Evolutionary conservation across 2,797 vertebrate genomes (phyloP).

Genomic region (Fringilla coelebs): DNA sequence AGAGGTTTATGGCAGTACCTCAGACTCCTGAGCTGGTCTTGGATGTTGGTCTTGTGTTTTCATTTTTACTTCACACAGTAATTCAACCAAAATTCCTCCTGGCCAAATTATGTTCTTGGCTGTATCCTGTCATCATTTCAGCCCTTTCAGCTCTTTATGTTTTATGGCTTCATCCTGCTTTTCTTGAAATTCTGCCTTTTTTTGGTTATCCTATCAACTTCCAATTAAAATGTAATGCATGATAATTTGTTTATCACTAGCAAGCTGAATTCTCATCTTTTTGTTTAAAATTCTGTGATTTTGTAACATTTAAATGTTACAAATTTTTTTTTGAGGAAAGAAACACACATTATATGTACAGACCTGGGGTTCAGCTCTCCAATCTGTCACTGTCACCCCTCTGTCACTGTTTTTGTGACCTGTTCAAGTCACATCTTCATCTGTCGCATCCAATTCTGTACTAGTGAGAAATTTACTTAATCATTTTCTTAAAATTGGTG

Average conservation of each 20-base stretch:
- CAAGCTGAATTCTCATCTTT: not conserved
- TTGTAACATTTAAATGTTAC: not conserved
- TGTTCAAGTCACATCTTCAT: not conserved
- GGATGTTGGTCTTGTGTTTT: not conserved
- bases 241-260: not conserved
- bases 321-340: not conserved
- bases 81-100: not conserved
- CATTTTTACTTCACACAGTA: constrained; percentile 2
- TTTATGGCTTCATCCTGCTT: not conserved
- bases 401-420: not conserved
- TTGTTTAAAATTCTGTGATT: not conserved
- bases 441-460: not conserved
- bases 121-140: not conserved
- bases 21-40: not conserved
- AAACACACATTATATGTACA: not conserved
- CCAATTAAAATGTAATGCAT: not conserved
- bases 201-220: not conserved
- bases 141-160: not conserved
- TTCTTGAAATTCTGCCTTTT: not conserved
- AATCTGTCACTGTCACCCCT: not conserved
- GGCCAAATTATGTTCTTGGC: not conserved
- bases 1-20: not conserved
- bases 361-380: not conserved
- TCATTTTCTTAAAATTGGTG: not conserved
- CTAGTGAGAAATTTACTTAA: not conserved